These are phyloP conservation scores for Dryobota labecula DNA, from an alignment of 2,888 invertebrate genomes.

Conservation along the genomic window DNA sequence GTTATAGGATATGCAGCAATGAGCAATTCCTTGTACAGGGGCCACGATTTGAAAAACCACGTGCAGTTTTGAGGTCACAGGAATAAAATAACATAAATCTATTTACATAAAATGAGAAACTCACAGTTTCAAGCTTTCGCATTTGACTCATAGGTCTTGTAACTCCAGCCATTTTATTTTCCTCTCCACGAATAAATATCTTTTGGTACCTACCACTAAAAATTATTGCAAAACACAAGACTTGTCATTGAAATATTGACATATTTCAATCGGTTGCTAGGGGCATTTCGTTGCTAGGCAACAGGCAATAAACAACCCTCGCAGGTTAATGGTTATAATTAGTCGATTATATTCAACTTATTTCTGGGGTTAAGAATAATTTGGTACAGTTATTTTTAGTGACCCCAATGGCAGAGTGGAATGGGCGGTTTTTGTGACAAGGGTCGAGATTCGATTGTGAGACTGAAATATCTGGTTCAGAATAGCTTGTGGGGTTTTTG, in stretches of 20 bases:
- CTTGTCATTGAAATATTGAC: constrained; percentile 32
- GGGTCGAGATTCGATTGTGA: constrained; percentile 32
- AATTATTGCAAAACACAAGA: constrained; percentile 38
- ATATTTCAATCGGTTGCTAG: constrained; percentile 58
- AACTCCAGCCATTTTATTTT: constrained; percentile 74
- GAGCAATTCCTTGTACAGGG: neutral
- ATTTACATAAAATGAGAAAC: constrained; percentile 34
- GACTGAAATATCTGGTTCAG: constrained; percentile 21
- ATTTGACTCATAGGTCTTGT: constrained; percentile 84
- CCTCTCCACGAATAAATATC: constrained; percentile 29
- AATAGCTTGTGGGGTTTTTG: constrained; percentile 22
- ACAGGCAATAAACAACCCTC: constrained; percentile 62
- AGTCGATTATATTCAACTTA: constrained; percentile 42
- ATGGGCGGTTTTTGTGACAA: constrained; percentile 18
- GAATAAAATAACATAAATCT: neutral
- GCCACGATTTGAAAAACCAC: neutral
- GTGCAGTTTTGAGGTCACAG: neutral
- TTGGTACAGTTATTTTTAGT: constrained; percentile 23
- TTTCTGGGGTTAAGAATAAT: constrained; percentile 12
- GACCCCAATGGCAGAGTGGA: neutral
- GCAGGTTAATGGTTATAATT: constrained; percentile 43
- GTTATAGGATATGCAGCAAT: neutral
- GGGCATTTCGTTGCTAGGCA: constrained; percentile 62
- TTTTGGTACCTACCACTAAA: constrained; percentile 19
- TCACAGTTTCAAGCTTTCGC: constrained; percentile 84